These are phyloP conservation scores for Amphiprion ocellaris DNA, from an alignment of 2,113 vertebrate genomes.

Conservation along the genomic window DNA sequence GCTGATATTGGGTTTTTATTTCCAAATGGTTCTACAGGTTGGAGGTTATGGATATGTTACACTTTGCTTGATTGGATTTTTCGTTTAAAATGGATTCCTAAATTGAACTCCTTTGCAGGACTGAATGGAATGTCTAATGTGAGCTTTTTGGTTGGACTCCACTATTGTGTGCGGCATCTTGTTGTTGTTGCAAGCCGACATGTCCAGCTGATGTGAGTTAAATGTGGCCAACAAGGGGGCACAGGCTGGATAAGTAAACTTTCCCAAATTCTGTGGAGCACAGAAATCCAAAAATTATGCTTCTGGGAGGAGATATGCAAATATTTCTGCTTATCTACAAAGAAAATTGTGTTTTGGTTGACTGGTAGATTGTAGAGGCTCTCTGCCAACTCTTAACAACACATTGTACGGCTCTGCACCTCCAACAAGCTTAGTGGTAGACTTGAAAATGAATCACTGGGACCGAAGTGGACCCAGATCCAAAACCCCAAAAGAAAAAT, in stretches of 20 bases:
- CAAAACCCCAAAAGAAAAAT: not conserved
- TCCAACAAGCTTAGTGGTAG: not conserved
- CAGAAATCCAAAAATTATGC: not conserved
- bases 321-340: not conserved
- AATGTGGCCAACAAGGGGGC: not conserved
- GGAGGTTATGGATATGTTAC: not conserved
- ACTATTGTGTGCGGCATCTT: not conserved
- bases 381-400: not conserved
- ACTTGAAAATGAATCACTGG: not conserved
- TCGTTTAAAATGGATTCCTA: conserved; percentile 5
- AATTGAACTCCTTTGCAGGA: conserved; percentile 1
- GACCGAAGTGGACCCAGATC: not conserved
- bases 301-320: not conserved
- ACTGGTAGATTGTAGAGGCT: not conserved
- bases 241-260: not conserved
- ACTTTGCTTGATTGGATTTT: conserved; percentile 2
- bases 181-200: not conserved
- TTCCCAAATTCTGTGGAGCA: not conserved
- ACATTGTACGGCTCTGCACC: not conserved
- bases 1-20: conserved; percentile 9
- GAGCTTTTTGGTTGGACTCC: not conserved
- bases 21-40: not conserved
- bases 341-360: conserved; percentile 2
- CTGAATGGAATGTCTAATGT: not conserved
- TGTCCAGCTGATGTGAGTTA: not conserved